phyloP scores from a whole-genome alignment of 1,140 invertebrate species.

The Bombus picipes region DNA sequence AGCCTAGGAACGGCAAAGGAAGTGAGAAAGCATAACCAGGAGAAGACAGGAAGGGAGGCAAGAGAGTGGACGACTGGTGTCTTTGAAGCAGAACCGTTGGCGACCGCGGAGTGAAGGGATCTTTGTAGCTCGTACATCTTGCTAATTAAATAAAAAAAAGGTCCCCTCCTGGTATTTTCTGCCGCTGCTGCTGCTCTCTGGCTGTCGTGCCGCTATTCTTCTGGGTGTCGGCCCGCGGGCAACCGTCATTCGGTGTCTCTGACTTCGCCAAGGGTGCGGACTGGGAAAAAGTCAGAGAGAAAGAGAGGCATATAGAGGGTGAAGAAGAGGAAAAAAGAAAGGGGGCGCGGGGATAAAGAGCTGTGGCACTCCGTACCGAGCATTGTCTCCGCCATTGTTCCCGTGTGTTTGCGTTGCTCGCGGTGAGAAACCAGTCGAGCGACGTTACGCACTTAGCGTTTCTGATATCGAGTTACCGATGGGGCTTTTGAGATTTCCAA shows the following conservation, averaged over 20 bases:
- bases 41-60: conserved; percentile 13
- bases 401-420: conserved; percentile 23
- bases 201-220: conserved; percentile 70
- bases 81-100: conserved; percentile 52
- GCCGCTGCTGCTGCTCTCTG: background rate
- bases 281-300: background rate
- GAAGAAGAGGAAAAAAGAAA: background rate
- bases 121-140: conserved; percentile 76
- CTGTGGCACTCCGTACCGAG: background rate
- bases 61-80: conserved; percentile 24
- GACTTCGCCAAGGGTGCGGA: conserved; percentile 35
- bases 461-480: conserved; percentile 23
- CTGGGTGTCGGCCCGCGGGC: conserved; percentile 73
- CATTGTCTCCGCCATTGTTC: conserved; percentile 32
- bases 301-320: background rate
- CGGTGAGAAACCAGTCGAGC: background rate
- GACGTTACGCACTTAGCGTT: background rate
- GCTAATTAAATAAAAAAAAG: conserved; percentile 80
- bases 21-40: background rate
- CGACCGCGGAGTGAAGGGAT: conserved; percentile 45
- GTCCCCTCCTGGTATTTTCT: conserved; percentile 46
- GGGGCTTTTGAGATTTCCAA: background rate
- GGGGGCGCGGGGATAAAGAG: background rate
- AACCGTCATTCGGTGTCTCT: conserved; percentile 66
- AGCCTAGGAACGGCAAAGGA: conserved; percentile 36